Evolutionary conservation across 2,113 vertebrate genomes (phyloP).

Genomic region (Hemiscyllium ocellatum): DNA sequence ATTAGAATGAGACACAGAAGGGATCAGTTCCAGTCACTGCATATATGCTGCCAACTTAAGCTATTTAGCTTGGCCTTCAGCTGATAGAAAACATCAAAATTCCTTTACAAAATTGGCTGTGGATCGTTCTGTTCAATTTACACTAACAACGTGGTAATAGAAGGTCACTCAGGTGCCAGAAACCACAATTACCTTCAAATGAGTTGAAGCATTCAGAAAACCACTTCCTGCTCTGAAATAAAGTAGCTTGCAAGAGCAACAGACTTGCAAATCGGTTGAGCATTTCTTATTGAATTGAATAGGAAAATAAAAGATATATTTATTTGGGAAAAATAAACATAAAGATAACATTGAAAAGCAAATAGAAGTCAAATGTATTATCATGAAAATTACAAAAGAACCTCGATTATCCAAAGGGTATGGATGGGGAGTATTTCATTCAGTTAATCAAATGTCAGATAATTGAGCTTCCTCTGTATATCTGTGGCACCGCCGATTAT

Average conservation of each 20-base stretch:
- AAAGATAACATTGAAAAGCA: background rate
- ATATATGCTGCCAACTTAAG: slow-evolving; percentile 37
- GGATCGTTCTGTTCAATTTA: slow-evolving; percentile 29
- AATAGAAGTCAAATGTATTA: background rate
- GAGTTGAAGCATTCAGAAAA: slow-evolving; percentile 10
- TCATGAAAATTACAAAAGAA: background rate
- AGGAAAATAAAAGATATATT: background rate
- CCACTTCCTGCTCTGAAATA: background rate
- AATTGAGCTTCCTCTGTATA: background rate
- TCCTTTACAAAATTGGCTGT: slow-evolving; percentile 32
- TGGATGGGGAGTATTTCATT: too few relatives aligned
- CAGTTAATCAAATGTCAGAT: too few relatives aligned
- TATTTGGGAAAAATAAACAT: background rate
- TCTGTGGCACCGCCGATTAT: background rate
- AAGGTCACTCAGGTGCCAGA: slow-evolving; percentile 35
- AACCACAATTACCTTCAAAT: slow-evolving; percentile 39
- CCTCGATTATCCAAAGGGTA: too few relatives aligned
- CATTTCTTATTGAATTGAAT: slow-evolving; percentile 12
- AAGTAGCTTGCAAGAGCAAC: background rate
- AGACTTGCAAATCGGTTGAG: background rate
- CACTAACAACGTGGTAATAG: slow-evolving; percentile 31
- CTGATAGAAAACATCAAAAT: slow-evolving; percentile 39
- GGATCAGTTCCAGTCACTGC: slow-evolving; percentile 38
- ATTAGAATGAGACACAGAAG: slow-evolving; percentile 27
- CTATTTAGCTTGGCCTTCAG: slow-evolving; percentile 39